A percentile compares a stretch with the other conserved stretches of the same genome.
Conservation (phyloP, 2,797 vertebrate genomes). For the Myripristis murdjan region DNA sequence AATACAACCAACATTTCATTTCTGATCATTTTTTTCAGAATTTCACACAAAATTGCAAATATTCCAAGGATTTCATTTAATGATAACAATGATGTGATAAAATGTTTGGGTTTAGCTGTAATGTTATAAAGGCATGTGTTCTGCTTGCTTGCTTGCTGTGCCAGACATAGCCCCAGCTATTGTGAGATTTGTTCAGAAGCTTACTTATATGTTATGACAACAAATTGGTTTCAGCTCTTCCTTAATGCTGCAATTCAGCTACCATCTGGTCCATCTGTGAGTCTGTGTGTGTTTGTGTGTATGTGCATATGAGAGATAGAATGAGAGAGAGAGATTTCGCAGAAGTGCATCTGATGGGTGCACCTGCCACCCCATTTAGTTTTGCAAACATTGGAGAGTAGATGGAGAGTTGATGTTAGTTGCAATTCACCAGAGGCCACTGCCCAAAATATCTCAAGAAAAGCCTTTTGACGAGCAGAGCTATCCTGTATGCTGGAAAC, state of each 20-base stretch:
- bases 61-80: neutral
- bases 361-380: slow-evolving; percentile 32
- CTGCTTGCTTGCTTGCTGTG: neutral
- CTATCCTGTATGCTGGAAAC: neutral
- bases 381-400: slow-evolving; percentile 3
- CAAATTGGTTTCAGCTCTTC: slow-evolving; percentile 64
- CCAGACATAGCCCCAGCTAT: slow-evolving; percentile 33
- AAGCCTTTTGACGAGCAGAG: neutral
- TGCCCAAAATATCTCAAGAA: neutral
- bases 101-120: slow-evolving; percentile 40
- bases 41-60: slow-evolving; percentile 22
- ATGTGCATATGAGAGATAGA: slow-evolving; percentile 10
- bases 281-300: slow-evolving; percentile 31
- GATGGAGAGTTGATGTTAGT: slow-evolving; percentile 18
- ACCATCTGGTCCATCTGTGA: slow-evolving; percentile 81
- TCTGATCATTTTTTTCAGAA: neutral
- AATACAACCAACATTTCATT: slow-evolving; percentile 2
- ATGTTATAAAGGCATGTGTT: slow-evolving; percentile 25
- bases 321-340: slow-evolving; percentile 18
- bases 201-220: slow-evolving; percentile 63
- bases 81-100: slow-evolving; percentile 41
- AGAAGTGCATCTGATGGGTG: slow-evolving; percentile 39
- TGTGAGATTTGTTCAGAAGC: slow-evolving; percentile 58
- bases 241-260: slow-evolving; percentile 68
- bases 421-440: slow-evolving; percentile 3